These are phyloP conservation scores for Polylopha cassiicola DNA, from an alignment of 2,888 invertebrate species.

Conservation along the genomic window DNA sequence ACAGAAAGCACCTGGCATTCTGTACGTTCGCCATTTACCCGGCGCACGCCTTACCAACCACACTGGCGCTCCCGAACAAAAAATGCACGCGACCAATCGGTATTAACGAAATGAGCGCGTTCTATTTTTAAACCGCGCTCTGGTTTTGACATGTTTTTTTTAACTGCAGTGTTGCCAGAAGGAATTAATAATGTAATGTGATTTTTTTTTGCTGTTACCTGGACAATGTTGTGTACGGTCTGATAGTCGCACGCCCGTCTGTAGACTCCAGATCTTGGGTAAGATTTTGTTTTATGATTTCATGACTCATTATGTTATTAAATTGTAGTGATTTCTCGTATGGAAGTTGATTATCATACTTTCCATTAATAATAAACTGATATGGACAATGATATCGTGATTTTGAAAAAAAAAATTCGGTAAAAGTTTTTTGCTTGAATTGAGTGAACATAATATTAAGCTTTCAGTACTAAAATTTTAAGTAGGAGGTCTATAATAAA, in stretches of 20 bases:
- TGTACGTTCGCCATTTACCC: conserved; percentile 61
- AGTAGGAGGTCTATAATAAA: too few relatives aligned
- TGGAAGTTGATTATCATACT: too few relatives aligned
- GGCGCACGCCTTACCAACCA: conserved; percentile 59
- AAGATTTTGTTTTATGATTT: conserved; percentile 31
- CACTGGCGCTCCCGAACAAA: conserved; percentile 46
- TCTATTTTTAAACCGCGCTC: conserved; percentile 3
- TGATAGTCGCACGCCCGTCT: conserved; percentile 39
- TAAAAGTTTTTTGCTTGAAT: too few relatives aligned
- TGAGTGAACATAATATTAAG: too few relatives aligned
- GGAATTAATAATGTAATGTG: conserved; percentile 21
- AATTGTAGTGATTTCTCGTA: too few relatives aligned
- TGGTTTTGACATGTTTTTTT: neutral
- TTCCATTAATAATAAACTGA: too few relatives aligned
- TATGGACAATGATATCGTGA: too few relatives aligned
- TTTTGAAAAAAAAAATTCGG: too few relatives aligned
- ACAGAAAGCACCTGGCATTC: conserved; percentile 47
- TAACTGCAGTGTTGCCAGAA: conserved; percentile 2
- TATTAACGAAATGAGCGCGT: conserved; percentile 5
- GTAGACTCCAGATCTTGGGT: conserved; percentile 39
- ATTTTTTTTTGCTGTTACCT: conserved; percentile 37
- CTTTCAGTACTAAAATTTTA: too few relatives aligned
- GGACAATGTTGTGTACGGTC: conserved; percentile 42
- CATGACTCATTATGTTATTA: conserved; percentile 11
- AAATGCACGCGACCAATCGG: conserved; percentile 19